phyloP scores from a whole-genome alignment of 2,888 invertebrate genomes.

The Pyrochroa serraticornis region DNA sequence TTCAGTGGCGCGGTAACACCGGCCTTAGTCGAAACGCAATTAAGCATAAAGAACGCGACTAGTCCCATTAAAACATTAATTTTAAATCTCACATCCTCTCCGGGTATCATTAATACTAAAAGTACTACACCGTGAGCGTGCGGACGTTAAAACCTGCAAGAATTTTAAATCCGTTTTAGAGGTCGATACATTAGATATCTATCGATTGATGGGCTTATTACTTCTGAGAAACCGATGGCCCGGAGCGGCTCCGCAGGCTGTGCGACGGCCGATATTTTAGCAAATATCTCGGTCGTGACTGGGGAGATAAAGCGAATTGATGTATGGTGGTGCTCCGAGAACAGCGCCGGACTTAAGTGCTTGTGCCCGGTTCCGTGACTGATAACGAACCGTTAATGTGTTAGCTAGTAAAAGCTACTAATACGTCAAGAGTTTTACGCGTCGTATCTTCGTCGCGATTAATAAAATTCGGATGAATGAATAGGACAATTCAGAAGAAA shows the following conservation, averaged over 20 bases:
- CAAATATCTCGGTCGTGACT: conserved; percentile 36
- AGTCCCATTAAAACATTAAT: conserved; percentile 27
- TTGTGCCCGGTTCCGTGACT: no score
- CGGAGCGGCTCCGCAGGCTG: conserved; percentile 15
- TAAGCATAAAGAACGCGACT: conserved; percentile 15
- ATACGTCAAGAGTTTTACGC: no score
- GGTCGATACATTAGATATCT: conserved; percentile 19
- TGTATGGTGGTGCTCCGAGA: conserved; percentile 19
- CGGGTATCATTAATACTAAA: conserved; percentile 28
- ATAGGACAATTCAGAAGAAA: no score
- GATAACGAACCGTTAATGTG: no score
- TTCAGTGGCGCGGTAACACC: no score
- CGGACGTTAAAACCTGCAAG: conserved; percentile 19
- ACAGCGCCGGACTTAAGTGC: conserved; percentile 4
- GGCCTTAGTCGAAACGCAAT: conserved; percentile 9
- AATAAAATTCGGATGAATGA: no score
- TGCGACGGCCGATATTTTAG: conserved; percentile 27
- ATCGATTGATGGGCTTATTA: conserved; percentile 28
- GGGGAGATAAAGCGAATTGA: conserved; percentile 28
- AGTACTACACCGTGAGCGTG: conserved; percentile 11
- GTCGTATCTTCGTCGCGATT: no score
- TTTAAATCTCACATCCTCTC: conserved; percentile 22
- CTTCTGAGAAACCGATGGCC: conserved; percentile 21
- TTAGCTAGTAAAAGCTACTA: no score
- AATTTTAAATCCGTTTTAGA: conserved; percentile 15